Percentiles rank a stretch among this genome's conserved stretches.
Evolutionary conservation across 1,140 invertebrate species (phyloP).

Genomic region (Neuroterus valhalla): DNA sequence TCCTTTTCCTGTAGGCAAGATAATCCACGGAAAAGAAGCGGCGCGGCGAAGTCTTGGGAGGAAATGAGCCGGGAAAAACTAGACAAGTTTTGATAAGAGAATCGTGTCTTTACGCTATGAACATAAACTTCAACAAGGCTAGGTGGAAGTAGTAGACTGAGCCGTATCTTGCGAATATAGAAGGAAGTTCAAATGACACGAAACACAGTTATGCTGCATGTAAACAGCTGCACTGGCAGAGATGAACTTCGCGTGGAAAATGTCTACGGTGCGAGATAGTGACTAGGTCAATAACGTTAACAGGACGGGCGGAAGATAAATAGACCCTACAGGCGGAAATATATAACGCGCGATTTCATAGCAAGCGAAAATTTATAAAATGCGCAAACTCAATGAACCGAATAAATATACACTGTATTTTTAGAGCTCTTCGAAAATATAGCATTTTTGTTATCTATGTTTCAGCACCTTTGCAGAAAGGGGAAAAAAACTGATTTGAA

Average conservation of each 20-base stretch:
- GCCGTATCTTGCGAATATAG: neutral
- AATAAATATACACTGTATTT: conserved; percentile 8
- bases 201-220: conserved; percentile 17
- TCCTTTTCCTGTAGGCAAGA: neutral
- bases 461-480: too few relatives aligned
- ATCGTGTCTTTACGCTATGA: neutral
- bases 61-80: conserved; percentile 9
- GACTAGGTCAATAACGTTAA: conserved; percentile 27
- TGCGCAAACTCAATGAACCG: conserved; percentile 16
- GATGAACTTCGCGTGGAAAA: conserved; percentile 4
- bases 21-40: neutral
- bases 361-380: neutral
- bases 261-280: neutral
- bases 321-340: conserved; percentile 12
- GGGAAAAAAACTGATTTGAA: too few relatives aligned
- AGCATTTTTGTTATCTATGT: too few relatives aligned
- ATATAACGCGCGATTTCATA: conserved; percentile 15
- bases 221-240: conserved; percentile 1
- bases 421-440: neutral
- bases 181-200: neutral
- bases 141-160: neutral
- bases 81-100: conserved; percentile 1
- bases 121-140: neutral
- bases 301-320: conserved; percentile 11
- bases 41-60: neutral